Base-by-base conservation (phyloP, 2,888 invertebrate genomes). In the Antheraea assamensis region DNA sequence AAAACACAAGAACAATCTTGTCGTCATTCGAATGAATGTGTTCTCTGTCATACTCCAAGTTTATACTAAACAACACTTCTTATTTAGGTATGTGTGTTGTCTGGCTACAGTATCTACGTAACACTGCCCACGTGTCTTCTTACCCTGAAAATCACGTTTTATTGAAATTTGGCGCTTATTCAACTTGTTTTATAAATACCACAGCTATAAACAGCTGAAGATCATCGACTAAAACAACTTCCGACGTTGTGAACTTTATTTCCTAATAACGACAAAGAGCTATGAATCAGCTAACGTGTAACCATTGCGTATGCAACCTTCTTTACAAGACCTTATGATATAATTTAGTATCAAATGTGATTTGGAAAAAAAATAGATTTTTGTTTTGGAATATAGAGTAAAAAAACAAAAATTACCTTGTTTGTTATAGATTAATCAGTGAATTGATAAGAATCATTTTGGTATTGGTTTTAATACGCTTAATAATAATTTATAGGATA, bases 141-240 rank as follows among this genome's bases (percentile, higher is more conserved):
- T 81, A 82, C 83, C 81, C 83, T 83, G 83, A 88, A 88, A 87
- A 88, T 89, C 85, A 89, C 85, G 87, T 89, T 92, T 91, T 89
- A 91, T 90, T 80, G 82, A 88, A 87, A 84, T 87, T 90, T 92
- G 91, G 92, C 92, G 82, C 86, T 79, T 78, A 82, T 86, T 89
- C 89, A 88, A 88, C 76, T 74, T 49, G 27, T 35, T 80, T 78
- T 85, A 82, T 77, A 81, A 86, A 86, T 83, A 87, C 77, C 79
- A 74, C 73, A 74, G 76, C 84, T 82, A 85, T 86, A 86, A 86
- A 85, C 84, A 85, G 84, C 78, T 80, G 82, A 84, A 84, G 80
- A 84, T 82, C 84, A 81, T 31, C 71, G 77, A 82, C 78, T 84
- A 77, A 80, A 84, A 81, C 83, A 77, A 87, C 87, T 89, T 87